Evolutionary conservation across 2,113 vertebrate species (phyloP).

Genomic region (Copsychus sechellarum): DNA sequence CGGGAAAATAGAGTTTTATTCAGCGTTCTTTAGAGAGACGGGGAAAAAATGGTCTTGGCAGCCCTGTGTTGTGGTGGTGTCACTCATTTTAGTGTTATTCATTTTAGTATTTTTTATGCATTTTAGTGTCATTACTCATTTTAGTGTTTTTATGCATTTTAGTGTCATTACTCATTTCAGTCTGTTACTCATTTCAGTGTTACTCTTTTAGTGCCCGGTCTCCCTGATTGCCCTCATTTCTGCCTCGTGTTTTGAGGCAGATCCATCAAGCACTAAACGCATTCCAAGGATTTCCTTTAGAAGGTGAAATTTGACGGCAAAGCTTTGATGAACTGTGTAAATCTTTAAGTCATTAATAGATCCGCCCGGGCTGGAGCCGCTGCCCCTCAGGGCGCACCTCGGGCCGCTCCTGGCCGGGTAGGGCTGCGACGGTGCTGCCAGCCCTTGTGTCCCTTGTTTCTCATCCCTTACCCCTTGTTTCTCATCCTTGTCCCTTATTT

Average conservation of each 20-base stretch:
- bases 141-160: too few species aligned
- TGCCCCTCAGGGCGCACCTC: not conserved
- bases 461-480: not conserved
- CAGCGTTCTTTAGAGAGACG: not conserved
- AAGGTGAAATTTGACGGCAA: fast-evolving
- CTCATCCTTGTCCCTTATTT: not conserved
- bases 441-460: not conserved
- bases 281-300: not conserved
- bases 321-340: not conserved
- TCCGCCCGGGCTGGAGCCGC: not conserved
- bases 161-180: not conserved
- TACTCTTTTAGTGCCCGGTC: not conserved
- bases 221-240: too few species aligned
- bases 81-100: not conserved
- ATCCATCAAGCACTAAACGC: fast-evolving
- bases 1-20: fast-evolving
- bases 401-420: not conserved
- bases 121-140: not conserved
- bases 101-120: fast-evolving
- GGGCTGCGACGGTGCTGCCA: not conserved
- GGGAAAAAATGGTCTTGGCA: fast-evolving
- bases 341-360: fast-evolving
- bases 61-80: fast-evolving
- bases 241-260: fast-evolving
- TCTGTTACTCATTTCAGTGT: not conserved